phyloP scores from a whole-genome alignment of 2,113 vertebrate species.

The Benthochromis sp. region DNA sequence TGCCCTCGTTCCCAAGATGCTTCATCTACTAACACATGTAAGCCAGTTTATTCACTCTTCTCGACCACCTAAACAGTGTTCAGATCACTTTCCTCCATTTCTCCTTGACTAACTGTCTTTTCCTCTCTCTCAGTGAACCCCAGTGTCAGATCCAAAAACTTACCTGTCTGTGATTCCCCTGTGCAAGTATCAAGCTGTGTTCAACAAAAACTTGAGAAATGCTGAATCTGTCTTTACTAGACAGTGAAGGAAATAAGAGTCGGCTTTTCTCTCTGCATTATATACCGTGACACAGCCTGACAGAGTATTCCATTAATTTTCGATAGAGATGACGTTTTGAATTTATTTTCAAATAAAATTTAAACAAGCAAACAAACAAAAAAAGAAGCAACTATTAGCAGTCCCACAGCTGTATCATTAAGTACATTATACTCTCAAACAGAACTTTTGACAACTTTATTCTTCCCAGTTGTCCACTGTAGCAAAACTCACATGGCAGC shows the following conservation, averaged over 20 bases:
- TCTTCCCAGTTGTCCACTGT: background rate
- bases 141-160: background rate
- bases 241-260: background rate
- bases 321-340: background rate
- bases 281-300: background rate
- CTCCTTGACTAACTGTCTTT: background rate
- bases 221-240: background rate
- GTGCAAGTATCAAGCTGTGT: background rate
- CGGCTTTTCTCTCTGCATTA: background rate
- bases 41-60: background rate
- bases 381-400: background rate
- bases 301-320: background rate
- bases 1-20: background rate
- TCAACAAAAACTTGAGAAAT: background rate
- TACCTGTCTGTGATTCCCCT: background rate
- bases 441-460: background rate
- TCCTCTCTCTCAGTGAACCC: background rate
- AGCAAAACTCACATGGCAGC: background rate
- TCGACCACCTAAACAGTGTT: background rate
- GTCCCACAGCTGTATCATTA: background rate
- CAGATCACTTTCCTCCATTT: background rate
- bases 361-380: background rate
- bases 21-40: background rate
- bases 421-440: background rate
- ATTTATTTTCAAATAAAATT: background rate